Evolutionary conservation across 2,797 vertebrate species (phyloP).

Genomic region (Leptoclinus maculatus): DNA sequence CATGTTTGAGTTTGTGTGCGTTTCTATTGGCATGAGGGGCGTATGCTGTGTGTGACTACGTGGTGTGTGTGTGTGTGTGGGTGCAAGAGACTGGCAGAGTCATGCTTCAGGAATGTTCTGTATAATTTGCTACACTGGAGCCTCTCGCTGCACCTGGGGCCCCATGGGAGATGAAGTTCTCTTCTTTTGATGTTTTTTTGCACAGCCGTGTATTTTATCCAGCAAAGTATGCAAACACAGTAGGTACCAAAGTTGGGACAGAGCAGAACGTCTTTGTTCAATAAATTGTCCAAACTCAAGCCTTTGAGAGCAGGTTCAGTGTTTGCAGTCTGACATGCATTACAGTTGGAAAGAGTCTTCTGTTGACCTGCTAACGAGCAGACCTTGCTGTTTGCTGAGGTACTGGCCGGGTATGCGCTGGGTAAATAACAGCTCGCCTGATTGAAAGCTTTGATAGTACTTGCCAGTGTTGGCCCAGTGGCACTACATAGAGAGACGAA

Average conservation of each 20-base stretch:
- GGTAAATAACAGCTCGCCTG: conserved; percentile 12
- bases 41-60: conserved; percentile 23
- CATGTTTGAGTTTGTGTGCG: conserved; percentile 11
- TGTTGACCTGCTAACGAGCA: background rate
- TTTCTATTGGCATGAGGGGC: conserved; percentile 37
- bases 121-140: conserved; percentile 49
- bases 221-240: background rate
- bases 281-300: background rate
- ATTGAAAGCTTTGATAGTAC: conserved; percentile 11
- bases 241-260: background rate
- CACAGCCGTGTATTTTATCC: background rate
- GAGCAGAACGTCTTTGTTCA: background rate
- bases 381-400: background rate
- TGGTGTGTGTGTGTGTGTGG: conserved; percentile 6
- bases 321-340: background rate
- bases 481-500: background rate
- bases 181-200: background rate
- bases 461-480: background rate
- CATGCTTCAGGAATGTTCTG: conserved; percentile 65
- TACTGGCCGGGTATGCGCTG: background rate
- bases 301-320: background rate
- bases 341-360: background rate
- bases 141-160: conserved; percentile 52
- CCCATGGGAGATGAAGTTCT: conserved; percentile 31
- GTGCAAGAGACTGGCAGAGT: conserved; percentile 14